Evolutionary conservation across 2,113 vertebrate species (phyloP), one percentile per base, ranked within the genome.

Genomic region (Pionites leucogaster): DNA sequence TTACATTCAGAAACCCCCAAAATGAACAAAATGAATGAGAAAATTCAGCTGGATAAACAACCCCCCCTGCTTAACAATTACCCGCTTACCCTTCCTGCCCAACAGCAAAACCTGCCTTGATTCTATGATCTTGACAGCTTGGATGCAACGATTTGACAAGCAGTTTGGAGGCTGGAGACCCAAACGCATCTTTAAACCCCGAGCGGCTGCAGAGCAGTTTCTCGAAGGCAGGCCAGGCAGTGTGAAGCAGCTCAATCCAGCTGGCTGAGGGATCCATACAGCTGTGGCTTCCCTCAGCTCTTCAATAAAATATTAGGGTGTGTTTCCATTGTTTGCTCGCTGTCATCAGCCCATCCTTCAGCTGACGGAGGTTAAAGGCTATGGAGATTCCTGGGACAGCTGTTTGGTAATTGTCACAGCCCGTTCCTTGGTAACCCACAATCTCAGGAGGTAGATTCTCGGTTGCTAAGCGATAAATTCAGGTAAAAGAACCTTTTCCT

Each of bases 401-500:
- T 97, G 96, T 97, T 98, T 96, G 95, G 92, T 96, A 96, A 97
- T 96, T 98, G 97, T 97, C 97, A 97, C 90, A 92, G 90, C 42
- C 96, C 96, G 94, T 98, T 97, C 92, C 96, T 97, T 97, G 92
- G 95, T 97, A 97, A 98, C 94, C 88, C 86, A 91, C 92, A 93
- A 93, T 96, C 95, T 97, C 95, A 69, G 24, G 91, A 97, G 94
- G 94, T 95, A 94, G 86, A 91, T 82, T 94, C 83, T 87, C 96
- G 96, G 97, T 97, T 98, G 97, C 97, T 98, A 98, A 97, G 97
- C 80, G 93, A 97, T 98, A 96, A 90, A 96, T 97, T 97, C 97
- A 98, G 97, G 96, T 97, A 96, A 97, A 97, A 97, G 91, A 93
- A 96, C 64, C 84, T 85, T 96, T 95, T 80, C 80, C 65, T 96